Percentiles rank a stretch among this genome's conserved stretches.
Conservation (phyloP, 2,797 vertebrate species). For the Lutjanus argentimaculatus region DNA sequence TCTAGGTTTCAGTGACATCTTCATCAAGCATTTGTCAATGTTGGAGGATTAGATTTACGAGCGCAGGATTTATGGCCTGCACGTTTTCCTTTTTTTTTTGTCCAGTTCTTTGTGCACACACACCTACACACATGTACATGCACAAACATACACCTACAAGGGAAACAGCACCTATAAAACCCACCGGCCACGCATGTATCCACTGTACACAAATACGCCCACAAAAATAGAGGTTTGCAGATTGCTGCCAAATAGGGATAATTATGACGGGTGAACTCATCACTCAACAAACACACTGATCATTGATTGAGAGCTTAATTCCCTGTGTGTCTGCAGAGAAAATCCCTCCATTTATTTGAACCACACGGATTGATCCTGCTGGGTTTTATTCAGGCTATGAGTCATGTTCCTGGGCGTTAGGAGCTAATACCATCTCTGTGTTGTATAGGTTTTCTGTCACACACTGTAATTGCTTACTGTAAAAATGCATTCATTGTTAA, state of each 20-base stretch:
- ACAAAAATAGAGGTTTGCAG: slow-evolving; percentile 50
- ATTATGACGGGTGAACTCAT: slow-evolving; percentile 66
- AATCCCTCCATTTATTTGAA: slow-evolving; percentile 76
- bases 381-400: slow-evolving; percentile 70
- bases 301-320: slow-evolving; percentile 81
- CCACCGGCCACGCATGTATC: slow-evolving; percentile 16
- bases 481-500: slow-evolving; percentile 50
- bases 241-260: slow-evolving; percentile 65
- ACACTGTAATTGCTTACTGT: slow-evolving; percentile 62
- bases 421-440: slow-evolving; percentile 58
- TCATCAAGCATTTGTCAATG: slow-evolving; percentile 89
- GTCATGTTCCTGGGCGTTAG: slow-evolving; percentile 70
- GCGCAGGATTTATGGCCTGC: slow-evolving; percentile 79
- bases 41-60: slow-evolving; percentile 85
- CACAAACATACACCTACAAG: slow-evolving; percentile 31
- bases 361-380: slow-evolving; percentile 69
- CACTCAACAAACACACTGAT: slow-evolving; percentile 55
- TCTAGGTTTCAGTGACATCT: slow-evolving; percentile 86
- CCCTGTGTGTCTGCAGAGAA: slow-evolving; percentile 71
- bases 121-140: slow-evolving; percentile 31
- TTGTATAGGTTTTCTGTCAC: slow-evolving; percentile 71
- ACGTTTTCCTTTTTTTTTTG: slow-evolving; percentile 21
- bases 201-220: slow-evolving; percentile 39
- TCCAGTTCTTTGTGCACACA: slow-evolving; percentile 32
- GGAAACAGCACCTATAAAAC: slow-evolving; percentile 26